Conservation (phyloP, 1,140 invertebrate genomes). For the Steinernema khuongi region DNA sequence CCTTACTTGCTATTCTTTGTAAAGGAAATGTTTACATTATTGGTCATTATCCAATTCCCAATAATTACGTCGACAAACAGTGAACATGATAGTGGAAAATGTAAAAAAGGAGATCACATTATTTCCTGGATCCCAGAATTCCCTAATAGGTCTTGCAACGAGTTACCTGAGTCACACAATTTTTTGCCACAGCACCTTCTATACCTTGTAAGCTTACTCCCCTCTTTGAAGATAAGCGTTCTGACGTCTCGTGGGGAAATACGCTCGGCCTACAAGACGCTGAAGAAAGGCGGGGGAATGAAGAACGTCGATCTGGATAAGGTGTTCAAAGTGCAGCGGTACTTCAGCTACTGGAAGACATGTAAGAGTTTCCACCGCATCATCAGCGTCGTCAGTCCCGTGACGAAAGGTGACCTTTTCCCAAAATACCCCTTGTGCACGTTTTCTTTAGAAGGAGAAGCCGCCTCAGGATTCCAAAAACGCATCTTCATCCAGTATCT, state of each 20-base stretch:
- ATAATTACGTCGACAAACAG: too few relatives aligned
- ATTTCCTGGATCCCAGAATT: too few relatives aligned
- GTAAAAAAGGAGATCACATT: too few relatives aligned
- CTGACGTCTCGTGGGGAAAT: constrained; percentile 34
- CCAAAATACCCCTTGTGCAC: neutral
- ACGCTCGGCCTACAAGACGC: constrained; percentile 21
- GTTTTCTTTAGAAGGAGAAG: constrained; percentile 32
- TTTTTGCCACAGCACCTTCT: too few relatives aligned
- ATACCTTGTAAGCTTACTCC: too few relatives aligned
- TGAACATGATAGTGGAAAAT: too few relatives aligned
- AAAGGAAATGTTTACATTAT: too few relatives aligned
- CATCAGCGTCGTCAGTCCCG: constrained; percentile 35
- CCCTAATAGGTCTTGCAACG: too few relatives aligned
- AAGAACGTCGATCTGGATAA: constrained; percentile 21
- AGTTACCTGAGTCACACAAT: too few relatives aligned
- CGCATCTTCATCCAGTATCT: constrained; percentile 41
- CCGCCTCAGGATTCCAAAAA: constrained; percentile 26
- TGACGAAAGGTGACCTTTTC: constrained; percentile 24
- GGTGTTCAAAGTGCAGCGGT: constrained; percentile 34
- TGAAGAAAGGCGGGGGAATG: constrained; percentile 25
- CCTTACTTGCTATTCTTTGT: too few relatives aligned
- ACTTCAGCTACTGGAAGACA: constrained; percentile 41
- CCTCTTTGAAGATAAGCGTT: constrained; percentile 33
- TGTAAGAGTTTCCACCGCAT: constrained; percentile 39
- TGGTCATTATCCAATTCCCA: neutral